phyloP scores from a whole-genome alignment of 2,888 invertebrate genomes.

The Ectobius pallidus region DNA sequence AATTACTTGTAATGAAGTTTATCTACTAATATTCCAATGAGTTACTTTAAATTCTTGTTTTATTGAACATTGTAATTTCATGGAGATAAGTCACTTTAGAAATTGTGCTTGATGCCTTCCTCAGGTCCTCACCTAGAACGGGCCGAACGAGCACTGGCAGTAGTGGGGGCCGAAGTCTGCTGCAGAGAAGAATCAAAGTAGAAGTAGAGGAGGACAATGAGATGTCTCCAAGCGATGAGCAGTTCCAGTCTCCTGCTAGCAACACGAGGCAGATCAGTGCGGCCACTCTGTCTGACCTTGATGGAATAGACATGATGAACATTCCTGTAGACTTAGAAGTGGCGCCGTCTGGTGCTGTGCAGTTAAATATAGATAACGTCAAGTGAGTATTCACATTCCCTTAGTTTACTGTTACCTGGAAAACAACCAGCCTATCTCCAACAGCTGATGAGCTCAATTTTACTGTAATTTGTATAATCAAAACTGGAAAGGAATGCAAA shows the following conservation, averaged over 20 bases:
- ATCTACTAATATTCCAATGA: too few species aligned
- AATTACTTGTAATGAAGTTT: too few species aligned
- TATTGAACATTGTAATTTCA: too few species aligned
- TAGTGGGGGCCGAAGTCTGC: neutral
- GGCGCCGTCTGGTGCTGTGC: constrained; percentile 52
- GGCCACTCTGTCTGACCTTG: constrained; percentile 56
- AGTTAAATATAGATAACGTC: constrained; percentile 44
- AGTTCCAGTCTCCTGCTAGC: neutral
- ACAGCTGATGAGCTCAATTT: too few species aligned
- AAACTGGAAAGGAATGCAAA: too few species aligned
- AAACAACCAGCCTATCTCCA: constrained; percentile 52
- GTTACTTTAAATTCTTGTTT: too few species aligned
- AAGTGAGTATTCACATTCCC: constrained; percentile 46
- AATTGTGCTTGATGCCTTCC: neutral
- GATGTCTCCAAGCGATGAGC: neutral
- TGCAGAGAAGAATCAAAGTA: constrained; percentile 2
- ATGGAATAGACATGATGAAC: constrained; percentile 76
- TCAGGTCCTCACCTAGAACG: neutral
- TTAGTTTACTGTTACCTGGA: too few species aligned
- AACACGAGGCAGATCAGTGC: constrained; percentile 24
- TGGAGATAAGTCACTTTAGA: too few species aligned
- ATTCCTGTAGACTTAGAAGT: constrained; percentile 77
- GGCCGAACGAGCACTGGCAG: neutral
- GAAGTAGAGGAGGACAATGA: neutral
- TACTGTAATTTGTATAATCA: too few species aligned